Percentiles rank a stretch among this genome's conserved stretches.
phyloP scores from a whole-genome alignment of 2,797 vertebrate species.

The Psittacula echo region DNA sequence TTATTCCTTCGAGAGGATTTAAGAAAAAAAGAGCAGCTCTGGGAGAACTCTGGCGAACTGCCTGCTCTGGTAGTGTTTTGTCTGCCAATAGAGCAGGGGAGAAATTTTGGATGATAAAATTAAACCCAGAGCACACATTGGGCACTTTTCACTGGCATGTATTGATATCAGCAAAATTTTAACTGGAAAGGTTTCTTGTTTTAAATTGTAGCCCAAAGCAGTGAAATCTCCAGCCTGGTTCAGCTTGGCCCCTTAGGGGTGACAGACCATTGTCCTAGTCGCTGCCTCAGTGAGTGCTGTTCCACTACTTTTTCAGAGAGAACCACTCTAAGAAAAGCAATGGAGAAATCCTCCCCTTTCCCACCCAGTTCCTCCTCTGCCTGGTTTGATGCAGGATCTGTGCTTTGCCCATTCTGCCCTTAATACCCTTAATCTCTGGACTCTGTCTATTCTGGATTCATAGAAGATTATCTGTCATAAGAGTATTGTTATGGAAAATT shows the following conservation, averaged over 20 bases:
- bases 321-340: neutral
- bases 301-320: neutral
- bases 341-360: neutral
- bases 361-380: neutral
- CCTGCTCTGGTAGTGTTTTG: neutral
- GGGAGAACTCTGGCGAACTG: neutral
- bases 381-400: neutral
- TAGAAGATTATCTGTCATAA: constrained; percentile 6
- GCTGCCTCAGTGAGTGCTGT: neutral
- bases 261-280: neutral
- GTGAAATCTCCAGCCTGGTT: neutral
- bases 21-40: neutral
- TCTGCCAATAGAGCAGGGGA: neutral
- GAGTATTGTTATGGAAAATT: neutral
- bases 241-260: neutral
- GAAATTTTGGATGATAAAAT: neutral
- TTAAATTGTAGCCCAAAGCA: neutral
- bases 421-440: constrained; percentile 32
- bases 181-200: neutral
- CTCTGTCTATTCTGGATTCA: neutral
- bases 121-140: neutral
- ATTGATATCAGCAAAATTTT: neutral
- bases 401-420: neutral
- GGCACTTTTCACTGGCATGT: neutral
- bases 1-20: neutral